Evolutionary conservation across 2,888 invertebrate genomes (phyloP).

Genomic region (Drosophila phalerata): DNA sequence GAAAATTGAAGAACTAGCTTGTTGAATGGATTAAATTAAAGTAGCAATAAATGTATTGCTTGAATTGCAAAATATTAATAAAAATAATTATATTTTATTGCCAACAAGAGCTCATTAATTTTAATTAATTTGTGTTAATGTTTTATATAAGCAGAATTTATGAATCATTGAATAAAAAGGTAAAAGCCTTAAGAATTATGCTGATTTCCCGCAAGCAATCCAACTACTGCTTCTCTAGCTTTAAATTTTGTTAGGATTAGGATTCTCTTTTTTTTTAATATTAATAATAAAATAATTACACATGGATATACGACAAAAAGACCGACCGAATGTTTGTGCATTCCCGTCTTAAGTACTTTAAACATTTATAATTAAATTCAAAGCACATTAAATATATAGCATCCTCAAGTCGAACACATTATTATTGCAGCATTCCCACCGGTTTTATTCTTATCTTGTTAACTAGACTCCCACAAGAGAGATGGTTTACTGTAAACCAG

Average conservation of each 20-base stretch:
- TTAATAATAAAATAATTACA: background rate
- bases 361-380: background rate
- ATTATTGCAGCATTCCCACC: background rate
- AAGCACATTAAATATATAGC: background rate
- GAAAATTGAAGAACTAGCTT: background rate
- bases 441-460: slow-evolving; percentile 13
- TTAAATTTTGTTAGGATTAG: too few species aligned
- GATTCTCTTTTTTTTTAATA: background rate
- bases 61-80: background rate
- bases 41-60: background rate
- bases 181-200: background rate
- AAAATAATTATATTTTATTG: background rate
- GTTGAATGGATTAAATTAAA: background rate
- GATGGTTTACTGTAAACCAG: slow-evolving; percentile 42
- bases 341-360: background rate
- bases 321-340: background rate
- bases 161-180: slow-evolving; percentile 14
- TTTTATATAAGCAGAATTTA: background rate
- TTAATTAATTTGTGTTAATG: slow-evolving; percentile 2
- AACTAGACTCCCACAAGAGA: slow-evolving; percentile 24
- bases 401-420: background rate
- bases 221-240: background rate
- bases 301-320: background rate
- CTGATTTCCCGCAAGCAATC: background rate
- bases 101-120: slow-evolving; percentile 3